A percentile compares a stretch with the other conserved stretches of the same genome.
Conservation (phyloP, 2,888 invertebrate genomes). For the Poecilus cupreus region DNA sequence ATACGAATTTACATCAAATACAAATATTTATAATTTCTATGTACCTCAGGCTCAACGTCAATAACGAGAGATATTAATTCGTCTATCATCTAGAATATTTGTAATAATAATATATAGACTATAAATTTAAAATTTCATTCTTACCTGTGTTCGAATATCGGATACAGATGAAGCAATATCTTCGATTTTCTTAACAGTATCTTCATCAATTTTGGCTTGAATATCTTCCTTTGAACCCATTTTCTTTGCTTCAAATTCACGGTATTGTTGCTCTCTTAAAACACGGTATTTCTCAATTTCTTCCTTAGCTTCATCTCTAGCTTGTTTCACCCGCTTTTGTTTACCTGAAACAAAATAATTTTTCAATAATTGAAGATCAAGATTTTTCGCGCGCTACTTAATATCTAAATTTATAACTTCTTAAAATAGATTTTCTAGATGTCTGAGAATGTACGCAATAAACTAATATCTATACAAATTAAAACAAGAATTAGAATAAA, state of each 20-base stretch:
- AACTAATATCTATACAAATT: background rate
- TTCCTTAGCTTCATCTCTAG: slow-evolving; percentile 70
- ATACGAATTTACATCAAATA: slow-evolving; percentile 15
- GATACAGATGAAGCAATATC: slow-evolving; percentile 67
- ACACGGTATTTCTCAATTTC: slow-evolving; percentile 70
- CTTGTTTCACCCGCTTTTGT: slow-evolving; percentile 70
- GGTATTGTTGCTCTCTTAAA: slow-evolving; percentile 70
- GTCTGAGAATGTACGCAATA: background rate
- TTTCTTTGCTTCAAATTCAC: slow-evolving; percentile 70
- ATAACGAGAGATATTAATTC: slow-evolving; percentile 68
- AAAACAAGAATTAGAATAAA: background rate
- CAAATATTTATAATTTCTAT: slow-evolving; percentile 66
- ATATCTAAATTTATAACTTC: slow-evolving; percentile 43
- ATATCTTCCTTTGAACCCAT: slow-evolving; percentile 71
- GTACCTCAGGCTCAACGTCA: slow-evolving; percentile 68
- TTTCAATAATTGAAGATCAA: background rate
- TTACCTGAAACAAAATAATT: slow-evolving; percentile 67
- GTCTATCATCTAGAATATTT: slow-evolving; percentile 67
- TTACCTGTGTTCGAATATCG: slow-evolving; percentile 69
- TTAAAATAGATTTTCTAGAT: slow-evolving; percentile 45
- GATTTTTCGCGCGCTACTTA: background rate
- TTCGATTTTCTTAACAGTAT: slow-evolving; percentile 68
- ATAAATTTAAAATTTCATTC: background rate
- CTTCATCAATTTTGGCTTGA: slow-evolving; percentile 70
- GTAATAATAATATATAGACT: slow-evolving; percentile 31